phyloP scores from a whole-genome alignment of 2,888 invertebrate species.

The Aricia artaxerxes region DNA sequence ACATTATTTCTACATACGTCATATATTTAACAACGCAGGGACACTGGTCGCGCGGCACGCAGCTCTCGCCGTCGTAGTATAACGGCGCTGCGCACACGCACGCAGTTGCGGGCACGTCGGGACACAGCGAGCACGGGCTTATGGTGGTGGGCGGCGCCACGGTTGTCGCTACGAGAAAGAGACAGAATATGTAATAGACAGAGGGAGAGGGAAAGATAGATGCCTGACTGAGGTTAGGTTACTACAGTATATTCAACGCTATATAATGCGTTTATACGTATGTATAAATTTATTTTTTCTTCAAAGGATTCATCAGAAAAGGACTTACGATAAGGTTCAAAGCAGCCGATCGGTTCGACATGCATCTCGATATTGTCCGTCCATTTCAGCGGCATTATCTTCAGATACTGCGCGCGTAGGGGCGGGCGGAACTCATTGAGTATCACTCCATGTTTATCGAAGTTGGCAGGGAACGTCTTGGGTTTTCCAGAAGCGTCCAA shows the following conservation, averaged over 20 bases:
- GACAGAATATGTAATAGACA: not conserved
- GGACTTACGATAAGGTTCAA: constrained; percentile 81
- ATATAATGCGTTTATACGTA: no score
- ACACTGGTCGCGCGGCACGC: constrained; percentile 86
- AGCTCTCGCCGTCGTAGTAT: constrained; percentile 84
- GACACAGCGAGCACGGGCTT: constrained; percentile 67
- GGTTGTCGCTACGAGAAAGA: constrained; percentile 36
- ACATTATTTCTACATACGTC: constrained; percentile 51
- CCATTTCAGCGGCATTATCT: constrained; percentile 87
- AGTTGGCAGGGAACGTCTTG: constrained; percentile 86
- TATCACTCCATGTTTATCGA: constrained; percentile 81
- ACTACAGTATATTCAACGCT: no score
- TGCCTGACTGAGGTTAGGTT: no score
- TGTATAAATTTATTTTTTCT: no score
- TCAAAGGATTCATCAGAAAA: no score
- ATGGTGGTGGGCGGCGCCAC: constrained; percentile 31
- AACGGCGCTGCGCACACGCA: constrained; percentile 75
- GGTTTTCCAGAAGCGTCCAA: constrained; percentile 72
- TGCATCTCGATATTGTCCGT: constrained; percentile 86
- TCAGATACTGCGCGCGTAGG: constrained; percentile 85
- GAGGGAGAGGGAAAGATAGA: not conserved
- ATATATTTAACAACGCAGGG: constrained; percentile 88
- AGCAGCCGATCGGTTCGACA: constrained; percentile 90
- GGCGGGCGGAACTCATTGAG: constrained; percentile 86
- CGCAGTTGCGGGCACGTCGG: constrained; percentile 59